Evolutionary conservation across 2,888 invertebrate genomes (phyloP).

Genomic region (Volucella bombylans): DNA sequence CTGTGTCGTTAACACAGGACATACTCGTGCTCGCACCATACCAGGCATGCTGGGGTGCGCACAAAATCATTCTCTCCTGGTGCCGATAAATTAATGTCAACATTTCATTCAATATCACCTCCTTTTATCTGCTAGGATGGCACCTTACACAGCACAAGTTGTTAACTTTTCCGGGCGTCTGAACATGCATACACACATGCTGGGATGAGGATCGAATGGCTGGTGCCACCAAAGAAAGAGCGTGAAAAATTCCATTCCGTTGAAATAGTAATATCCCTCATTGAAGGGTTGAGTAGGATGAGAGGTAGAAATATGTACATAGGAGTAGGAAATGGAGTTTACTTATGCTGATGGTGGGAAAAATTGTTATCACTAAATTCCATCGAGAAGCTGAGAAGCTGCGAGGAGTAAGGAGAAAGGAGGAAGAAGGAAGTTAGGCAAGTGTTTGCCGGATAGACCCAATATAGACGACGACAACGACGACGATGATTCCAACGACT

Average conservation of each 20-base stretch:
- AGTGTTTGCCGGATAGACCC: conserved; percentile 32
- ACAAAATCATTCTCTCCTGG: conserved; percentile 47
- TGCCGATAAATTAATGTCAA: conserved; percentile 71
- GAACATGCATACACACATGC: conserved; percentile 8
- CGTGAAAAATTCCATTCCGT: conserved; percentile 26
- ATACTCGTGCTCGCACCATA: not conserved
- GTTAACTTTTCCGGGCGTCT: conserved; percentile 60
- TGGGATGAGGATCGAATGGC: conserved; percentile 2
- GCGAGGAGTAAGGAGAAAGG: no score
- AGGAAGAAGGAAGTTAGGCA: conserved; percentile 19
- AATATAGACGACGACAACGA: not conserved
- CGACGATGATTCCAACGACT: conserved; percentile 1
- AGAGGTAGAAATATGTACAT: not conserved
- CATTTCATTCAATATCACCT: conserved; percentile 68
- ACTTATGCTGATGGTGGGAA: conserved; percentile 40
- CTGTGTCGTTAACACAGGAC: conserved; percentile 3
- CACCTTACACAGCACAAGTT: conserved; percentile 67
- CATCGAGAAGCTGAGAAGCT: conserved; percentile 26
- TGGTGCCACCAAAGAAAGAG: conserved; percentile 4
- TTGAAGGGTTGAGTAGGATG: conserved; percentile 34
- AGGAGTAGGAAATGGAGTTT: not conserved
- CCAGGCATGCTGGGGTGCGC: conserved; percentile 19
- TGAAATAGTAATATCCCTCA: conserved; percentile 41
- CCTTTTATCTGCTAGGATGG: conserved; percentile 64
- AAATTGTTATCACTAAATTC: conserved; percentile 59